Conservation (phyloP, 2,113 vertebrate genomes). For the Aramus guarauna region DNA sequence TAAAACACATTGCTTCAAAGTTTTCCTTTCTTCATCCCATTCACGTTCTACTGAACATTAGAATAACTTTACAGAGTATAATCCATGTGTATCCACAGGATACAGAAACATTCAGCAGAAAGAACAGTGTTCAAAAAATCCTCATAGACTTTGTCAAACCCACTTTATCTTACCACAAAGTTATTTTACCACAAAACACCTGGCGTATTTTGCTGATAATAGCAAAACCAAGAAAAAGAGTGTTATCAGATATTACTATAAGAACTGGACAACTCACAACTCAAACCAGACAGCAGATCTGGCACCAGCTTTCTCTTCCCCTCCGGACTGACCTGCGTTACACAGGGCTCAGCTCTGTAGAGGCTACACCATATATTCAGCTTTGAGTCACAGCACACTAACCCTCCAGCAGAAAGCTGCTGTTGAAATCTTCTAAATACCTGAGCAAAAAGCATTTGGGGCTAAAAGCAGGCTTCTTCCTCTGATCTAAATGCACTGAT, state of each 20-base stretch:
- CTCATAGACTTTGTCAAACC: background rate
- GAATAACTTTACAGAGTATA: background rate
- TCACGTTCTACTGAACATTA: background rate
- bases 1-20: background rate
- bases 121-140: background rate
- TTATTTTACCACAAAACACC: background rate
- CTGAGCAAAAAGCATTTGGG: background rate
- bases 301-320: background rate
- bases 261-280: background rate
- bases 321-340: background rate
- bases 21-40: background rate
- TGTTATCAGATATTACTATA: accelerated
- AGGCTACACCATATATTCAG: background rate
- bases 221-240: background rate
- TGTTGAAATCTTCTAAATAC: background rate
- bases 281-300: background rate
- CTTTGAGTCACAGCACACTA: background rate
- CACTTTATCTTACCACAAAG: background rate
- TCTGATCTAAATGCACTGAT: background rate
- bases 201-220: background rate
- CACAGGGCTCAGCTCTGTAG: background rate
- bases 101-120: background rate
- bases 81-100: background rate
- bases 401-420: background rate
- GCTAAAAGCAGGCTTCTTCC: background rate